Conservation (phyloP, 2,797 vertebrate genomes). For the Sebastes diaconus region DNA sequence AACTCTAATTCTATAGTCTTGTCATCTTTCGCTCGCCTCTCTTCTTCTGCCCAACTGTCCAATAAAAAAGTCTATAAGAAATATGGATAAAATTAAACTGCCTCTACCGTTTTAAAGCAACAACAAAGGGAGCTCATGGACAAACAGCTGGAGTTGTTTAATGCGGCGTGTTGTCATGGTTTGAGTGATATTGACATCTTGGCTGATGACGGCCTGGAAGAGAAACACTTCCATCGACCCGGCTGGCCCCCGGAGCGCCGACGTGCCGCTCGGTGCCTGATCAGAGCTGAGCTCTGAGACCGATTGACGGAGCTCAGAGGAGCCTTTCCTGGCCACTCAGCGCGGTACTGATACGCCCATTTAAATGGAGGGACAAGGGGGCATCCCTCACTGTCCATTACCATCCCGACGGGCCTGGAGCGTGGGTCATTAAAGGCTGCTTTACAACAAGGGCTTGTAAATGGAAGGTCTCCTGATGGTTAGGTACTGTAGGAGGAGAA, state of each 20-base stretch:
- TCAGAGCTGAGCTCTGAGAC: not conserved
- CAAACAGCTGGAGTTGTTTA: conserved; percentile 29
- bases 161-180: conserved; percentile 6
- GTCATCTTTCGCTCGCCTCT: not conserved
- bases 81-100: not conserved
- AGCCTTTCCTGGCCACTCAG: conserved; percentile 33
- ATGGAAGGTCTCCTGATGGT: not conserved
- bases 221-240: conserved; percentile 55
- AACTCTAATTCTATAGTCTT: not conserved
- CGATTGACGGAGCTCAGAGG: not conserved
- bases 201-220: conserved; percentile 32
- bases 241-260: not conserved
- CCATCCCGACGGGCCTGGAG: not conserved
- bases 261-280: not conserved
- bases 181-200: conserved; percentile 47
- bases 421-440: conserved; percentile 18
- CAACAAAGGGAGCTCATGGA: not conserved
- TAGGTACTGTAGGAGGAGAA: not conserved
- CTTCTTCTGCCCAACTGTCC: not conserved
- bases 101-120: not conserved
- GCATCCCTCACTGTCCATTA: conserved; percentile 47
- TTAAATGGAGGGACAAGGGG: conserved; percentile 21
- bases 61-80: not conserved
- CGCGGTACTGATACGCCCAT: conserved; percentile 12
- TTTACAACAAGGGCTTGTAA: conserved; percentile 10